Evolutionary conservation across 2,113 vertebrate genomes (phyloP), one percentile per base, ranked within the genome.

Genomic region (Pachypanchax playfairii): DNA sequence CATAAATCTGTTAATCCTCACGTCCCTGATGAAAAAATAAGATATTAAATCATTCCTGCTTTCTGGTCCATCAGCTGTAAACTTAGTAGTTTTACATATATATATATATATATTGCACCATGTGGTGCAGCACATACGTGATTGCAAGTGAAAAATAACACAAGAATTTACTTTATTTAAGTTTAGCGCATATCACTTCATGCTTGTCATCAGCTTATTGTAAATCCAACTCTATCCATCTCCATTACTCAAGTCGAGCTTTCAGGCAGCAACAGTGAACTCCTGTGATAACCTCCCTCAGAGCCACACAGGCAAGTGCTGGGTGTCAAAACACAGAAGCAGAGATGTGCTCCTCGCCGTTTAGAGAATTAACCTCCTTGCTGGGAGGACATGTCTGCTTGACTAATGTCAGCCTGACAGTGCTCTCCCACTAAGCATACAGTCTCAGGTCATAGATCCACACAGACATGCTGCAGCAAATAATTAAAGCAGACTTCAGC

Each of bases 351-450:
- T 79, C 59, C 76, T 72, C 57, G 72, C 75, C 59, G 74, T 87
- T 89, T 84, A 84, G 84, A 84, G 84, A 85, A 88, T 88, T 81
- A 84, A 84, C 85, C 76, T 83, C 77, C 66, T 64, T 14, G 72
- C 76, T 79, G 73, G 58, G 65, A 85, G 75, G 79, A 83, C 83
- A 66, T 89, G 83, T 85, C 87, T 85, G 61, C 63, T 73, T 71
- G 78, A 79, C 70, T 82, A 77, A 86, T 84, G 84, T 87, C 85
- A 85, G 85, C 80, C 70, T 77, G 87, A 77, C 69, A 73, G 63
- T 21, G 54, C 68, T 69, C 57, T 46, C 78, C 82, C 61, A 44
- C 73, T 21, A 67, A 66, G 80, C 41, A 11, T 77, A 67, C 80
- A 58, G 57, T 65, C 29, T 46, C 33, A 0, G 21, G 66, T 58